These are phyloP conservation scores for Gymnothorax reevesii DNA, from an alignment of 2,797 vertebrate species.

Conservation along the genomic window DNA sequence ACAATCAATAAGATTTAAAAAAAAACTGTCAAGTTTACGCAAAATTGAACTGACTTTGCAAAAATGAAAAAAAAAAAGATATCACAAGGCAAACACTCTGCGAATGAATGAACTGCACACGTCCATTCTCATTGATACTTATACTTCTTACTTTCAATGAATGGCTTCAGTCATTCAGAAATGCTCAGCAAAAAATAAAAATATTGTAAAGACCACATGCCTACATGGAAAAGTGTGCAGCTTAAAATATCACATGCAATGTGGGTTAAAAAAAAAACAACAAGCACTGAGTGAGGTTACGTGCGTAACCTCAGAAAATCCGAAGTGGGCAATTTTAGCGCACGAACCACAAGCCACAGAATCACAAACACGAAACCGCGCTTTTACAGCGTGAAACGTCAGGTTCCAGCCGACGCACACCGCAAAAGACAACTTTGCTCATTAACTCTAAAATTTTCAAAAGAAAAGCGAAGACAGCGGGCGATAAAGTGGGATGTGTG, in stretches of 20 bases:
- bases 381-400: not conserved
- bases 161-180: not conserved
- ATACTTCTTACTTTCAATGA: not conserved
- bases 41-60: not conserved
- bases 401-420: not conserved
- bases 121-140: not conserved
- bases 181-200: not conserved
- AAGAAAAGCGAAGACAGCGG: constrained; percentile 36
- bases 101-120: not conserved
- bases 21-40: not conserved
- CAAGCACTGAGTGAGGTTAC: not conserved
- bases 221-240: not conserved
- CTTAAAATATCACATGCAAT: not conserved
- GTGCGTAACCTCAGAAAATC: constrained; percentile 19
- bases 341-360: constrained; percentile 2
- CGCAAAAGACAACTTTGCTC: constrained; percentile 56
- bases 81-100: not conserved
- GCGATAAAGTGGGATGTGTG: not conserved
- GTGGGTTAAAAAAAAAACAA: constrained; percentile 10
- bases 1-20: not conserved
- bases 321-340: constrained; percentile 12
- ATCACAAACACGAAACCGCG: constrained; percentile 19
- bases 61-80: not conserved
- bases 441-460: constrained; percentile 39
- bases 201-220: not conserved